These are phyloP conservation scores for Neopelma chrysocephalum DNA, from an alignment of 2,797 vertebrate genomes.

Conservation along the genomic window DNA sequence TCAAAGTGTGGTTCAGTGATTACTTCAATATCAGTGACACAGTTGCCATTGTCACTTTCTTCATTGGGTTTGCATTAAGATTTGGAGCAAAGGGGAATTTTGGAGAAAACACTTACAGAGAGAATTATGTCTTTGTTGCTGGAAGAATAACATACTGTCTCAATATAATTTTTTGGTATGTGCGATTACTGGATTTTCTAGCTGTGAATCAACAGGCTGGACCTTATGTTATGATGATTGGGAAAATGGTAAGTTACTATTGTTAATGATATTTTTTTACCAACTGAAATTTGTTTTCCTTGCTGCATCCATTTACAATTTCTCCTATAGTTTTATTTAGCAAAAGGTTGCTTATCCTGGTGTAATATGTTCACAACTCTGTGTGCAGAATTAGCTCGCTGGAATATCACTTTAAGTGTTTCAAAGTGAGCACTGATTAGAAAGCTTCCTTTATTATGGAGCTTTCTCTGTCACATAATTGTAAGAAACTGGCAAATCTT, in stretches of 20 bases:
- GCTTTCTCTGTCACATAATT: background rate
- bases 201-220: slow-evolving; percentile 98
- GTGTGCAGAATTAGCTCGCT: background rate
- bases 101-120: slow-evolving; percentile 67
- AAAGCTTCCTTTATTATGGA: background rate
- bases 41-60: slow-evolving; percentile 93
- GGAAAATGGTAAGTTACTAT: slow-evolving; percentile 92
- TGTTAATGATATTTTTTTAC: background rate
- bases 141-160: slow-evolving; percentile 95
- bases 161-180: slow-evolving; percentile 99
- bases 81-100: slow-evolving; percentile 81
- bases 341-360: background rate
- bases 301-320: background rate
- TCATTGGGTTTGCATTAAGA: slow-evolving; percentile 92
- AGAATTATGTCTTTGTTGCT: slow-evolving; percentile 78
- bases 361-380: background rate
- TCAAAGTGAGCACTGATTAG: background rate
- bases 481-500: background rate
- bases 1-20: slow-evolving; percentile 98
- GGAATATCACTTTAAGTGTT: background rate
- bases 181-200: slow-evolving; percentile 94
- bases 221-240: slow-evolving; percentile 99
- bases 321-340: background rate
- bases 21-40: slow-evolving; percentile 97
- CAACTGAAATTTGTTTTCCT: background rate